phyloP scores from a whole-genome alignment of 2,888 invertebrate species.

The Pristionchus arcanus region DNA sequence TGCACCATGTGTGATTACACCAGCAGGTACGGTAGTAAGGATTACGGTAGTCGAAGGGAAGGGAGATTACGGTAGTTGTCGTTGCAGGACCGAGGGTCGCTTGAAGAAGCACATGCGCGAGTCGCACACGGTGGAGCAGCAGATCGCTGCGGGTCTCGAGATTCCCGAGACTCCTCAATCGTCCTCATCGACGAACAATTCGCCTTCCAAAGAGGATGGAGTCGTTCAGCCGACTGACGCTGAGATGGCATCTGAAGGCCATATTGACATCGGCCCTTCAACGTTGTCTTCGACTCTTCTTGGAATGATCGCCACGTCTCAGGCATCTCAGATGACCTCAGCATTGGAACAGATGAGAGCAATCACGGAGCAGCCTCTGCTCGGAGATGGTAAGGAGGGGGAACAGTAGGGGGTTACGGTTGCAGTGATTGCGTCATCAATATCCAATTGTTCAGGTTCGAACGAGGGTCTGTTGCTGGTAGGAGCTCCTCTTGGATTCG shows the following conservation, averaged over 20 bases:
- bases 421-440: not conserved
- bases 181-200: not conserved
- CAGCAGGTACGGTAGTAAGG: slow-evolving; percentile 71
- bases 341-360: slow-evolving; percentile 75
- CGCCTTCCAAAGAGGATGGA: not conserved
- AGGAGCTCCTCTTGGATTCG: slow-evolving; percentile 19
- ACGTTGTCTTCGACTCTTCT: slow-evolving; percentile 51
- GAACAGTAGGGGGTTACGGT: not conserved
- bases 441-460: not conserved
- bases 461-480: slow-evolving; percentile 83
- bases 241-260: not conserved
- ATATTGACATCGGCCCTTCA: not conserved
- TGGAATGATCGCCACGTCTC: not conserved
- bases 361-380: slow-evolving; percentile 84
- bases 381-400: slow-evolving; percentile 46
- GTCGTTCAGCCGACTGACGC: not conserved
- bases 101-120: slow-evolving; percentile 83
- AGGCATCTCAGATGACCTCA: slow-evolving; percentile 23
- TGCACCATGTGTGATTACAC: slow-evolving; percentile 83
- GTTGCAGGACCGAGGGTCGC: slow-evolving; percentile 75
- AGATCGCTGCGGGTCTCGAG: slow-evolving; percentile 77
- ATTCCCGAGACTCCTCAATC: slow-evolving; percentile 48
- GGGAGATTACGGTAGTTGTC: not conserved
- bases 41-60: not conserved
- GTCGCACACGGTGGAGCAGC: slow-evolving; percentile 81